phyloP scores from a whole-genome alignment of 2,113 vertebrate species.

The Empidonax alnorum region DNA sequence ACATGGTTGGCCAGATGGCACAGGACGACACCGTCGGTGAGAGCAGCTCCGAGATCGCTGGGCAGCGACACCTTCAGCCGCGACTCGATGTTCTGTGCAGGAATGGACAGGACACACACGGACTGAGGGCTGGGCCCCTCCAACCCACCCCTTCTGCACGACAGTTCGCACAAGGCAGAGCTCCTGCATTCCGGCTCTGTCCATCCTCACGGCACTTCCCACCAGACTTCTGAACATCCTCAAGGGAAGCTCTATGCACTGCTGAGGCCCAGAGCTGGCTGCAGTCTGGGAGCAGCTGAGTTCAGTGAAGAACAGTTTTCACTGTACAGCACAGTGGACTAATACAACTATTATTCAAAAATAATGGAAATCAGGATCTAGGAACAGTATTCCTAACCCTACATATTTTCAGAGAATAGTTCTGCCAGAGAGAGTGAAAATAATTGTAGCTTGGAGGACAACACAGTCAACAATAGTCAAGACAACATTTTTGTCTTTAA shows the following conservation, averaged over 20 bases:
- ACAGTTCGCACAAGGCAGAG: background rate
- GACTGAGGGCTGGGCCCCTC: background rate
- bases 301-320: background rate
- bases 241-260: background rate
- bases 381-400: background rate
- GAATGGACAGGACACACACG: background rate
- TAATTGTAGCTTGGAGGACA: background rate
- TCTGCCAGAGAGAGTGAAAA: background rate
- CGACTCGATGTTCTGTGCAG: slow-evolving; percentile 89
- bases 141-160: background rate
- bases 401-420: background rate
- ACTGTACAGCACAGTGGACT: background rate
- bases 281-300: background rate
- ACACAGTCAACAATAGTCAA: background rate
- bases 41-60: slow-evolving; percentile 89
- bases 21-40: slow-evolving; percentile 95
- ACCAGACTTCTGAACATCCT: background rate
- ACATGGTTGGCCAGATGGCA: slow-evolving; percentile 98
- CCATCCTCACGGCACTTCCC: background rate
- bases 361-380: background rate
- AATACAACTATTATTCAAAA: background rate
- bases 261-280: background rate
- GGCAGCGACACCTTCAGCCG: slow-evolving; percentile 93
- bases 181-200: background rate
- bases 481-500: background rate